Conservation (phyloP, 2,888 invertebrate species). For the Orthosia cruda region DNA sequence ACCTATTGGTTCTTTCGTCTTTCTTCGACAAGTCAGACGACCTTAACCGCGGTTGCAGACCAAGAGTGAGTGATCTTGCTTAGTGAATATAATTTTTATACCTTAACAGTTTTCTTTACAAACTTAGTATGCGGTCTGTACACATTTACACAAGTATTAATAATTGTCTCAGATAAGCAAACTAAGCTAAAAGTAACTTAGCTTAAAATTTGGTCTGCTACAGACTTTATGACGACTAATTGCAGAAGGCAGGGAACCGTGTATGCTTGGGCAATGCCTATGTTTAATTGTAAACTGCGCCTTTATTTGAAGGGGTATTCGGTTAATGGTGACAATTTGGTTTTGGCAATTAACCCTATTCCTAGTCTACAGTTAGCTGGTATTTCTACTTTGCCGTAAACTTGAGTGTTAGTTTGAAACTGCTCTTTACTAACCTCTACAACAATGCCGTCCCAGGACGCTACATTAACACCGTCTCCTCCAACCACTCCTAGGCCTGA, state of each 20-base stretch:
- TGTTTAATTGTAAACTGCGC: neutral
- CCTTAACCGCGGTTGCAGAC: too few species aligned
- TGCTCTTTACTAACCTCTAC: constrained; percentile 79
- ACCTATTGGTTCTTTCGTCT: neutral
- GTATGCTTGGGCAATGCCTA: neutral
- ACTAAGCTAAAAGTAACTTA: too few species aligned
- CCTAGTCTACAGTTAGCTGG: neutral
- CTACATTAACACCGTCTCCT: constrained; percentile 77
- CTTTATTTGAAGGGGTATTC: too few species aligned
- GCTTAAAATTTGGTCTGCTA: too few species aligned
- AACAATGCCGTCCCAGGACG: constrained; percentile 85
- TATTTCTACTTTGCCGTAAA: neutral
- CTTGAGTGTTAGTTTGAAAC: neutral
- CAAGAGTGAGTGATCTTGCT: too few species aligned
- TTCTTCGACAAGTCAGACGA: neutral
- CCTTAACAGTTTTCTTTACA: too few species aligned
- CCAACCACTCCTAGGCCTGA: constrained; percentile 75
- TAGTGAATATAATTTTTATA: too few species aligned
- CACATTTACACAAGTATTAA: too few species aligned
- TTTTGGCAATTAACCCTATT: neutral
- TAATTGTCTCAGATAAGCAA: too few species aligned
- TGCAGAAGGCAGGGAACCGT: neutral
- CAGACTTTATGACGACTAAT: neutral
- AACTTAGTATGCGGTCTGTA: too few species aligned
- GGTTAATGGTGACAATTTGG: neutral